Evolutionary conservation across 2,113 vertebrate species (phyloP), one percentile per base, ranked within the genome.

Genomic region (Peucedramus taeniatus): DNA sequence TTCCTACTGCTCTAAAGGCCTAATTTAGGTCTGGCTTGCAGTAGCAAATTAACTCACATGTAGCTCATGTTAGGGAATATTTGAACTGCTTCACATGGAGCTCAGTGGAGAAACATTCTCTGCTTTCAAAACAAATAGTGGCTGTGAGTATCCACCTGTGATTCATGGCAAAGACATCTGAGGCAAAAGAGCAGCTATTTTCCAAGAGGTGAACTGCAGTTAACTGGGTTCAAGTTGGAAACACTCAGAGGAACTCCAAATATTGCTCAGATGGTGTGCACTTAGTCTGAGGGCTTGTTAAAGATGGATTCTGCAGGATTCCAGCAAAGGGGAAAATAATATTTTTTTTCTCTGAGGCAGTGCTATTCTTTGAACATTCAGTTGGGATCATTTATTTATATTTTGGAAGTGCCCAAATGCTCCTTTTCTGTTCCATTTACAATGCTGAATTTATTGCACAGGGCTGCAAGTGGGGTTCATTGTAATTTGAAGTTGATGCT

Each of bases 51-150:
- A 76, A 76, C 12, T 72, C 45, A 9, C 33, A 39, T 18, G 53
- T n/a, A 89, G 59, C 22, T 94, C n/a, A 7, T 63, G 26, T 79
- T 75, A 26, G 57, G 71, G 78, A 85, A 33, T 39, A 44, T 78
- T 89, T 79, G n/a, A 93, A 82, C 44, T 61, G 30, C 26, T 87
- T 89, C 40, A n/a, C 45, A 33, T 11, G 14, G 22, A 84, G n/a
- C 45, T 71, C 40, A 20, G 61, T 19, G 68, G 70, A 79, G 84
- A 87, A 95, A 91, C 42, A 53, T 53, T 84, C 53, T 89, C 78
- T 79, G 50, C 74, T 95, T 94, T 95, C 81, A 89, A 87, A 96
- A 87, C 57, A 97, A 95, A 93, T 30, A 84, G 15, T 37, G 75
- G 17, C 90, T 78, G 54, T 51, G n/a, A 78, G 35, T 84, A 76